Evolutionary conservation across 2,797 vertebrate genomes (phyloP).

Genomic region (Hemibagrus guttatus): DNA sequence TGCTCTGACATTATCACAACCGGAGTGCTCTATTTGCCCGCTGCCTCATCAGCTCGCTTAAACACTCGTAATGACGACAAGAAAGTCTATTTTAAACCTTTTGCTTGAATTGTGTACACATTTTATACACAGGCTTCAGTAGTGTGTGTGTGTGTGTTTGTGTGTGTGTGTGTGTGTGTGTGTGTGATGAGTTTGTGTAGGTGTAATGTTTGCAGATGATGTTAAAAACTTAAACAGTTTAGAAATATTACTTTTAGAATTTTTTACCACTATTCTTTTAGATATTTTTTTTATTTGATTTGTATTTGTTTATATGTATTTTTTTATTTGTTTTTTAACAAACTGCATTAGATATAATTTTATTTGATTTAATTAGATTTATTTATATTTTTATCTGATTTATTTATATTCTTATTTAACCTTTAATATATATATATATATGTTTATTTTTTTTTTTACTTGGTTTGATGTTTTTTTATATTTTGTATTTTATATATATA

Average conservation of each 20-base stretch:
- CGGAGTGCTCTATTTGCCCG: background rate
- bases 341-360: no score
- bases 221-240: background rate
- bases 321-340: no score
- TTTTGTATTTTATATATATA: no score
- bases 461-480: no score
- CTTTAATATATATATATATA: no score
- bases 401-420: no score
- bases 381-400: no score
- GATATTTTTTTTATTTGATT: no score
- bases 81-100: background rate
- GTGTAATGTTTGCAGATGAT: background rate
- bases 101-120: background rate
- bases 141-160: background rate
- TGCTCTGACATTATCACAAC: slow-evolving; percentile 27
- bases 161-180: background rate
- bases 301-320: no score
- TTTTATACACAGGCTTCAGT: background rate
- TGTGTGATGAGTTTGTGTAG: background rate
- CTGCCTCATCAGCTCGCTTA: slow-evolving; percentile 24
- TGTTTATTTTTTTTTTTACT: no score
- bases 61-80: background rate
- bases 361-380: no score
- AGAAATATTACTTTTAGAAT: background rate
- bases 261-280: background rate